Evolutionary conservation across 2,113 vertebrate genomes (phyloP).

Genomic region (Lagenorhynchus albirostris): DNA sequence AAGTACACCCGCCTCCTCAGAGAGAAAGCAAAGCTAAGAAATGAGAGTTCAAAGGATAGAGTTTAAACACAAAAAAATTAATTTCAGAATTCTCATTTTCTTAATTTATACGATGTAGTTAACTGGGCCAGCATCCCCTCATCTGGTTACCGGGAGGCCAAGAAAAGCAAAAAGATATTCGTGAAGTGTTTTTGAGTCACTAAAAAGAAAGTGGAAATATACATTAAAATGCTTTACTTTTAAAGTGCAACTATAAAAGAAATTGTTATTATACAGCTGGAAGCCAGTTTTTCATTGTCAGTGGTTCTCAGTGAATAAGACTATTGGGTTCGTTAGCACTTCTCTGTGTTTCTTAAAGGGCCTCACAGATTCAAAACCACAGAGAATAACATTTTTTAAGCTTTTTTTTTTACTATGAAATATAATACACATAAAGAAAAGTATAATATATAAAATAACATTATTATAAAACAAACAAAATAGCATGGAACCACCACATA

Average conservation of each 20-base stretch:
- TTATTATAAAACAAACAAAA: constrained; percentile 15
- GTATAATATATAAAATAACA: background rate
- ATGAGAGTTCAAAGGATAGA: background rate
- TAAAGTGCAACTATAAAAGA: background rate
- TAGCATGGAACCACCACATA: background rate
- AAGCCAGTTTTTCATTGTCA: background rate
- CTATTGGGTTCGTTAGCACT: background rate
- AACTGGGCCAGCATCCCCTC: background rate
- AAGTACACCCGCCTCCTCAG: background rate
- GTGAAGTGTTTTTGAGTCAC: background rate
- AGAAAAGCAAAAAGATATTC: background rate
- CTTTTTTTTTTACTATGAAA: background rate
- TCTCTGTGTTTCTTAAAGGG: background rate
- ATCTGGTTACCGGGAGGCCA: background rate
- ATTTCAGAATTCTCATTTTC: background rate
- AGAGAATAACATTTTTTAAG: background rate
- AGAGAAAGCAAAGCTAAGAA: background rate
- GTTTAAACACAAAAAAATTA: background rate
- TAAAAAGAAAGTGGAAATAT: background rate
- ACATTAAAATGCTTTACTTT: background rate
- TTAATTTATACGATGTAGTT: background rate
- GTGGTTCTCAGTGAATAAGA: background rate
- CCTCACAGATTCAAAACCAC: background rate
- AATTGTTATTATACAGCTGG: background rate
- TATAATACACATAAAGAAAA: background rate